Base-by-base conservation (phyloP, 2,113 vertebrate genomes). In the Electrona antarctica region DNA sequence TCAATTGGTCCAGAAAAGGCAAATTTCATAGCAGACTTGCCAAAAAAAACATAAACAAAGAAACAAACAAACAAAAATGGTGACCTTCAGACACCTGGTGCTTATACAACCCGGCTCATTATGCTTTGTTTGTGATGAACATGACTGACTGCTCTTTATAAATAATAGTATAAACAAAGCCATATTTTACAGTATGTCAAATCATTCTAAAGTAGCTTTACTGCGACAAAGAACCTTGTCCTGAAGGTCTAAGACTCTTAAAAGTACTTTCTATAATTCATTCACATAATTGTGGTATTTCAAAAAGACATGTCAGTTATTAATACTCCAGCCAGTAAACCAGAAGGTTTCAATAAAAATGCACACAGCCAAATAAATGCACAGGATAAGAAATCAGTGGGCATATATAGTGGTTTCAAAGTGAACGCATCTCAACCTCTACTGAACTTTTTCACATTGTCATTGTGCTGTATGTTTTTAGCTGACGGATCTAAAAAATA, bases 191-290 rank as follows among this genome's bases (percentile, higher is more conserved):
- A 47, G 11, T 46, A 57, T 68, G 48, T 52, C 9, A 62, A 64
- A n/a, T 28, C 47, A 46, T 13, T 13, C 66, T 29, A 52, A 59
- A 15, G 70, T 51, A 33, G n/a, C 47, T 33, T 61, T 45, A 48
- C 29, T 73, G 68, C 58, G 69, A 60, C 59, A 71, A 66, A 60
- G 62, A 55, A 67, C 51, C 51, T 50, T 71, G 47, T 66, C 57
- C 68, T 61, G 62, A 14, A 41, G 12, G 21, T 55, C 58, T 54
- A 29, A 50, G 14, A 28, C 47, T 50, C 51, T 61, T 51, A 12
- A 15, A 56, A 41, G 33, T 41, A 5, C 51, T 41, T n/a, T 54
- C 33, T 61, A 60, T 29, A 50, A 28, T 64, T 29, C 8, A 28
- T 64, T 29, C 8, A 14, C 15, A 49, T 7, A 64, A 21, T 41